These are phyloP conservation scores for Perognathus longimembris DNA, from an alignment of 2,113 vertebrate species.

Conservation along the genomic window DNA sequence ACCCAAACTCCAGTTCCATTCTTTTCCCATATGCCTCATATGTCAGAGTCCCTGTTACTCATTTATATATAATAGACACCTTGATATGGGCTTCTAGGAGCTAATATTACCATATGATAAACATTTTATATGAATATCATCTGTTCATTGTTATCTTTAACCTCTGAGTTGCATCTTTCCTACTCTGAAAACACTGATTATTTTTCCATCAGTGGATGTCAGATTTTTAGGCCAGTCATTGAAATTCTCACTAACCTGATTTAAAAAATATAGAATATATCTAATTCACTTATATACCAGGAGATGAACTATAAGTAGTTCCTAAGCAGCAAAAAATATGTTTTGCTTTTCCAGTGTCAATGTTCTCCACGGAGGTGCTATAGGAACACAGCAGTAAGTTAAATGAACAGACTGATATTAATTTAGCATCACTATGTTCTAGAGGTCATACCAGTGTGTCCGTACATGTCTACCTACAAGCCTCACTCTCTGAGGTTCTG, in stretches of 20 bases:
- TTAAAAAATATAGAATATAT: conserved; percentile 25
- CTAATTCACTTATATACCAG: background rate
- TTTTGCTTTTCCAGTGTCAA: background rate
- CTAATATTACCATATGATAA: background rate
- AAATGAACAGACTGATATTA: background rate
- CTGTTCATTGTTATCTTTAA: background rate
- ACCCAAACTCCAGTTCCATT: background rate
- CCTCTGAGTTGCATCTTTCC: background rate
- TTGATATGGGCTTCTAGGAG: background rate
- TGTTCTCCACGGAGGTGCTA: background rate
- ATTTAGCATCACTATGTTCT: background rate
- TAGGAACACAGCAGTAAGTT: background rate
- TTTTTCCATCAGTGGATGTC: background rate
- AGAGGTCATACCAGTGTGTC: background rate
- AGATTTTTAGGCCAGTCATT: conserved; percentile 7
- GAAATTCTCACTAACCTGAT: background rate
- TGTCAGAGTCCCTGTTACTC: background rate
- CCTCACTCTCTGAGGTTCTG: background rate
- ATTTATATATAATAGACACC: background rate
- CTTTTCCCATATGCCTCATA: background rate
- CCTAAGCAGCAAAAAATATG: conserved; percentile 14
- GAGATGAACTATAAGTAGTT: background rate
- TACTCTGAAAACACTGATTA: conserved; percentile 7
- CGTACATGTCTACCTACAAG: background rate
- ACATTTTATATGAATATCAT: background rate